A percentile compares a stretch with the other conserved stretches of the same genome.
Conservation (phyloP, 2,888 invertebrate genomes). For the Diaphora mendica region DNA sequence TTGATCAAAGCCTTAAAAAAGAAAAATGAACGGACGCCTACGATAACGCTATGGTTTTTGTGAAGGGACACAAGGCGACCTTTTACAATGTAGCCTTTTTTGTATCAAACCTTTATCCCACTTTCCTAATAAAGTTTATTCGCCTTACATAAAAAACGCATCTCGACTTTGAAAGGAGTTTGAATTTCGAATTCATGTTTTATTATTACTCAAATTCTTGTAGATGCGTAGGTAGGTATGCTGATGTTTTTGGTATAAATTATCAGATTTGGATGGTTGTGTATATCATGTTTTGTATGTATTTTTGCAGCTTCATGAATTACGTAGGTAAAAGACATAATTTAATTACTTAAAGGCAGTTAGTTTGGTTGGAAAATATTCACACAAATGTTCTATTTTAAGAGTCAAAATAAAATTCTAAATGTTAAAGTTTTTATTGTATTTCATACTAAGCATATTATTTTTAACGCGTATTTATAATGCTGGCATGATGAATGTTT, state of each 20-base stretch:
- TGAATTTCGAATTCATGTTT: slow-evolving; percentile 40
- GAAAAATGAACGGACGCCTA: slow-evolving; percentile 77
- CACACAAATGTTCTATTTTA: background rate
- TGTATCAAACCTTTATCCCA: slow-evolving; percentile 79
- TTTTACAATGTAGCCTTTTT: slow-evolving; percentile 79
- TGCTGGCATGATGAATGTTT: background rate
- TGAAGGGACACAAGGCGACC: slow-evolving; percentile 80
- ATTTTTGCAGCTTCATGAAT: background rate
- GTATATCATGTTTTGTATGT: background rate
- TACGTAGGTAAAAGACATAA: background rate
- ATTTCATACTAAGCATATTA: background rate
- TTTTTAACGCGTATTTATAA: background rate
- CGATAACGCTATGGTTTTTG: slow-evolving; percentile 77
- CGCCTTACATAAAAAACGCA: slow-evolving; percentile 63
- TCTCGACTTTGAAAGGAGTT: slow-evolving; percentile 36
- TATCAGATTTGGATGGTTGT: slow-evolving; percentile 2
- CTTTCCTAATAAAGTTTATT: slow-evolving; percentile 85
- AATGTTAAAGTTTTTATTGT: background rate
- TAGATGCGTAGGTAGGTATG: background rate
- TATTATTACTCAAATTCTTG: slow-evolving; percentile 12
- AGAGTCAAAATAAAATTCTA: background rate
- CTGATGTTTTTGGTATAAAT: background rate
- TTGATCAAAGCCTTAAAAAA: slow-evolving; percentile 79
- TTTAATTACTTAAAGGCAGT: background rate
- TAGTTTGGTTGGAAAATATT: background rate